These are phyloP conservation scores for Sarcophaga peregrina DNA, from an alignment of 1,140 invertebrate species.

Conservation along the genomic window DNA sequence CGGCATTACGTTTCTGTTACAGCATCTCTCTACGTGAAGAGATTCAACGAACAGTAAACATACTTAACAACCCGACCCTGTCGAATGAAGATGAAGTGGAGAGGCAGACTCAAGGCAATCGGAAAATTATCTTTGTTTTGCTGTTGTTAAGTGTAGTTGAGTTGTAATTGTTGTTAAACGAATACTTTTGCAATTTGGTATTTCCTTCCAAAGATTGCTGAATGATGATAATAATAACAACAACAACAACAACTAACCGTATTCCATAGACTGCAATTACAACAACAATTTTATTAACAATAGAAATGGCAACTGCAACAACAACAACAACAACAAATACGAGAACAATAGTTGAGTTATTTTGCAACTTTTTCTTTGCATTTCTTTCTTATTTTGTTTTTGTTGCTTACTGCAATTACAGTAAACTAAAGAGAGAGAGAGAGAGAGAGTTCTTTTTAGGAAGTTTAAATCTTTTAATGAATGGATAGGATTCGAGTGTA, in stretches of 20 bases:
- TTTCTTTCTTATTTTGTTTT: neutral
- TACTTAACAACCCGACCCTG: too few relatives aligned
- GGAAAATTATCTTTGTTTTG: too few relatives aligned
- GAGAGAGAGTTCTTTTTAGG: too few relatives aligned
- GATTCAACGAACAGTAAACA: too few relatives aligned
- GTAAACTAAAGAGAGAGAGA: too few relatives aligned
- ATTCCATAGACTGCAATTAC: too few relatives aligned
- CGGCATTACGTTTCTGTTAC: neutral
- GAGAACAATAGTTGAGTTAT: neutral
- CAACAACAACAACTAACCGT: neutral
- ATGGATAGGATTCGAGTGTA: too few relatives aligned
- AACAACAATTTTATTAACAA: neutral
- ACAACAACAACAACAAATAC: neutral
- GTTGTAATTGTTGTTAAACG: conserved; percentile 34
- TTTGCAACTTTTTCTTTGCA: neutral
- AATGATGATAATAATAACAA: neutral
- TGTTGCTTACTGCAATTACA: neutral
- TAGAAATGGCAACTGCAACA: neutral
- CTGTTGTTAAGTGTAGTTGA: neutral
- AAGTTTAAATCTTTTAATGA: too few relatives aligned
- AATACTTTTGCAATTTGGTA: conserved; percentile 22
- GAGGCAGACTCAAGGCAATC: too few relatives aligned
- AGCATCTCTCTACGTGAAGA: neutral
- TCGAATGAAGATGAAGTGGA: too few relatives aligned
- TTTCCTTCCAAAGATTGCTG: conserved; percentile 19